These are phyloP conservation scores for Liodrosophila aerea DNA, from an alignment of 2,888 invertebrate genomes.

Conservation along the genomic window DNA sequence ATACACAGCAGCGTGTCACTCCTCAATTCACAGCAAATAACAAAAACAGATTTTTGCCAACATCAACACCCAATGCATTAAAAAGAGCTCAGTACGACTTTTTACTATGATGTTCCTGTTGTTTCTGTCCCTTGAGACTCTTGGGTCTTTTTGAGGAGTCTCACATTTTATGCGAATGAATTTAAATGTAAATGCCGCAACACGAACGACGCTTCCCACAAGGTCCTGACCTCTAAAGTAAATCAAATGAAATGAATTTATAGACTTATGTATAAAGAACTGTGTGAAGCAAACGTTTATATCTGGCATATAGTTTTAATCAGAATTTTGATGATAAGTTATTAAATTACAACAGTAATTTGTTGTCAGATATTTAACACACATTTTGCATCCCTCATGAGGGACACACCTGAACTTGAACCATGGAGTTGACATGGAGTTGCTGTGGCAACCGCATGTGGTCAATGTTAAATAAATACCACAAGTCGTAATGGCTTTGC, in stretches of 20 bases:
- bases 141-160: constrained; percentile 9
- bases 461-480: constrained; percentile 18
- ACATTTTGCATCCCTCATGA: too few species aligned
- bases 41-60: constrained; percentile 35
- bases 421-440: constrained; percentile 1
- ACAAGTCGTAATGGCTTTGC: constrained; percentile 31
- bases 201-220: constrained; percentile 19
- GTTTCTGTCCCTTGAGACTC: constrained; percentile 21
- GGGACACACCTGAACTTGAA: constrained; percentile 20
- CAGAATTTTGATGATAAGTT: too few species aligned
- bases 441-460: constrained; percentile 6
- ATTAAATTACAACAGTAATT: too few species aligned
- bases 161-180: constrained; percentile 46
- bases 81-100: constrained; percentile 62
- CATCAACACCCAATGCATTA: constrained; percentile 55
- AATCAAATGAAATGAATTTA: constrained; percentile 60
- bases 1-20: constrained; percentile 55
- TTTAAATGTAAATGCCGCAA: constrained; percentile 59
- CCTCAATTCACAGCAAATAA: not conserved
- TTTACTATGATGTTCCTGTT: constrained; percentile 47
- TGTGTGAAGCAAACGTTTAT: too few species aligned
- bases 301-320: too few species aligned
- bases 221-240: constrained; percentile 48
- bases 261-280: too few species aligned
- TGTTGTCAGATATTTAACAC: too few species aligned